phyloP scores from a whole-genome alignment of 2,888 invertebrate species.

The Hemistola chrysoprasaria region DNA sequence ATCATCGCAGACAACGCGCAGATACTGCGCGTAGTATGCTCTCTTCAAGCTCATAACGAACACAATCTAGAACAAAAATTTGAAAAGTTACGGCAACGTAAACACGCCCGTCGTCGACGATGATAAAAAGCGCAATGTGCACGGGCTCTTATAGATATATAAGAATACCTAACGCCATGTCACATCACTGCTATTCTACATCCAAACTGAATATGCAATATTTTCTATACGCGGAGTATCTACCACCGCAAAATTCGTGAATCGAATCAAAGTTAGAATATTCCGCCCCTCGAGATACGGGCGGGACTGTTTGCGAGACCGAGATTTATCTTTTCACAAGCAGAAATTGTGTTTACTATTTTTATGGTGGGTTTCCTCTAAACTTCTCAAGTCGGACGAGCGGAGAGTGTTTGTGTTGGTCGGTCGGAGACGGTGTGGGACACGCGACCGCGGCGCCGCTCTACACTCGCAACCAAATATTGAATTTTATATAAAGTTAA shows the following conservation, averaged over 20 bases:
- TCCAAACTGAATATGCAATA: constrained; percentile 58
- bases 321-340: constrained; percentile 62
- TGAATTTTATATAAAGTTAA: constrained; percentile 57
- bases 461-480: constrained; percentile 41
- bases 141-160: no score
- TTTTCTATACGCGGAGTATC: constrained; percentile 58
- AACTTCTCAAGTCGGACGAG: constrained; percentile 41
- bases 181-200: constrained; percentile 31
- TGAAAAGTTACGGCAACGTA: no score
- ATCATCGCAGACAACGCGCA: no score
- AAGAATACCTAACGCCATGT: constrained; percentile 21
- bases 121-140: no score
- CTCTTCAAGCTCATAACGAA: no score
- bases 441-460: constrained; percentile 27
- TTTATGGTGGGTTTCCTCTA: constrained; percentile 56
- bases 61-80: no score
- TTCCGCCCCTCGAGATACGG: constrained; percentile 48
- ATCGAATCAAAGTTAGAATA: constrained; percentile 69
- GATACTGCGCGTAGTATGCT: no score
- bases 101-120: no score
- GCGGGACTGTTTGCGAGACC: constrained; percentile 47
- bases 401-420: constrained; percentile 44
- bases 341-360: constrained; percentile 69
- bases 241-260: constrained; percentile 53
- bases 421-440: no score